Base-by-base conservation (phyloP, 2,113 vertebrate genomes). In the Craseonycteris thonglongyai region DNA sequence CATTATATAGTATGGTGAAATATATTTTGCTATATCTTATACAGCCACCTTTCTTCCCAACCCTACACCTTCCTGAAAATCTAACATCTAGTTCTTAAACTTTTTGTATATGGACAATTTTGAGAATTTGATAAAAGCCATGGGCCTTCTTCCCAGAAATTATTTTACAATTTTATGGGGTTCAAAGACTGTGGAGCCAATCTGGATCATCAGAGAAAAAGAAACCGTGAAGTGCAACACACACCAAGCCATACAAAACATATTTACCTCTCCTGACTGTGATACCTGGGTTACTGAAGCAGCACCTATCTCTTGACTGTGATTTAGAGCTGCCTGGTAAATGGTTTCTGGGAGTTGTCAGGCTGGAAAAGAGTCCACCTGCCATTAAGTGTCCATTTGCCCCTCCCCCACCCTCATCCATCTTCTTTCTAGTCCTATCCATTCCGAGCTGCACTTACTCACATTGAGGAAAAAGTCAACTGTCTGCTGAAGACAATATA, bases 281-380 rank as follows among this genome's bases (percentile, higher is more conserved):
- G 95, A 89, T 35, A 81, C 96, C 90, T 85, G 95, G 89, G 54
- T 94, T 90, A 94, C 90, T 96, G 96, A 96, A 96, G 96, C 95
- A 94, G 93, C 24, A 61, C 87, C 96, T 87, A 7, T 94, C 83
- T 90, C 92, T 16, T 94, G 96, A 90, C 96, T 93, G 83, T 97
- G 96, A 97, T 94, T 95, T 95, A 97, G 91, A 90, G 96, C 93
- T 83, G 87, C 75, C 93, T 72, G 63, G 87, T 93, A 96, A 97
- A 84, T 92, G 93, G 95, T 90, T 97, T 96, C 95, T 97, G 92
- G 90, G 90, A 93, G 28, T 87, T 54, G 13, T 96, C 96, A 94
- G 80, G 93, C 92, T 78, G 95, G 95, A 94, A 78, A 95, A 87
- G 91, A 66, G 40, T 86, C 88, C 86, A 59, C 91, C 91, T 95